Conservation (phyloP, 2,797 vertebrate genomes). For the Muscicapa striata region DNA sequence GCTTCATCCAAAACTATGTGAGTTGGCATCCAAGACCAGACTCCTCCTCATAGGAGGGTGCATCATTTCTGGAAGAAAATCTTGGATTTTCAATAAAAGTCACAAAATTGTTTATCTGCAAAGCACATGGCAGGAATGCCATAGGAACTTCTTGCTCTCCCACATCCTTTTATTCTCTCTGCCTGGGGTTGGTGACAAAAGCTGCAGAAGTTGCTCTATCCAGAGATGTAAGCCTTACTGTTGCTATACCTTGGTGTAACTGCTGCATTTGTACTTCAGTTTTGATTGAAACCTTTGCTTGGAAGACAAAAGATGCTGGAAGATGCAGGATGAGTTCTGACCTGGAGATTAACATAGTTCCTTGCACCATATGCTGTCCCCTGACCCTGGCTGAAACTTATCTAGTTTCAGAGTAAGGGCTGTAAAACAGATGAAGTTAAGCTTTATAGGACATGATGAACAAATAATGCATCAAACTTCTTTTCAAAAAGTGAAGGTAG, state of each 20-base stretch:
- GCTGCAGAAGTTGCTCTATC: not conserved
- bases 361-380: fast-evolving
- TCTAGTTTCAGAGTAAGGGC: not conserved
- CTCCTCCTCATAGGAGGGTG: not conserved
- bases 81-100: not conserved
- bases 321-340: not conserved
- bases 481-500: not conserved
- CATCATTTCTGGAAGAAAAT: not conserved
- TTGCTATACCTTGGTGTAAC: not conserved
- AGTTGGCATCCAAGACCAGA: not conserved
- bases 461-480: not conserved
- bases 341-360: not conserved
- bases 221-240: not conserved
- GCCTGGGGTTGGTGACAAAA: not conserved
- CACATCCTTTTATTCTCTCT: not conserved
- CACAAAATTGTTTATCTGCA: not conserved
- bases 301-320: not conserved
- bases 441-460: not conserved
- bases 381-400: not conserved
- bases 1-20: not conserved
- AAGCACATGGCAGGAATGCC: fast-evolving
- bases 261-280: not conserved
- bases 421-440: not conserved
- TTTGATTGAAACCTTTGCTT: not conserved
- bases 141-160: not conserved